These are phyloP conservation scores for Cydia fagiglandana DNA, from an alignment of 1,140 invertebrate species.

Conservation along the genomic window DNA sequence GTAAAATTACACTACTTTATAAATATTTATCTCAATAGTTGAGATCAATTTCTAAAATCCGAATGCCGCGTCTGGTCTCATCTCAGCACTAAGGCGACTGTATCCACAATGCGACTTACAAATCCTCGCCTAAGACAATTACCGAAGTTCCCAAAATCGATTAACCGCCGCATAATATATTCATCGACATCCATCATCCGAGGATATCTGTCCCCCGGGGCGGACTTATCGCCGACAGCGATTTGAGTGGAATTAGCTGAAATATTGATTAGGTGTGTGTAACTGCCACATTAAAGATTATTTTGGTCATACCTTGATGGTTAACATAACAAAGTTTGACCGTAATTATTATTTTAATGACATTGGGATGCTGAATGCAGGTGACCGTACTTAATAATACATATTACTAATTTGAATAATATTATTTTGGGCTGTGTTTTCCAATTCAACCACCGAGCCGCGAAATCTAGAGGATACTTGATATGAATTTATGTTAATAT, in stretches of 20 bases:
- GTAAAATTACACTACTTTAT: no score
- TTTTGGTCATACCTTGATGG: not conserved
- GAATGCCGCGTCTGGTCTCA: not conserved
- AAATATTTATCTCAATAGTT: not conserved
- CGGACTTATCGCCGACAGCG: slow-evolving; percentile 32
- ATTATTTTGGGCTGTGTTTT: no score
- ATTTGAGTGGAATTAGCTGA: slow-evolving; percentile 28
- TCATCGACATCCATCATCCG: slow-evolving; percentile 39
- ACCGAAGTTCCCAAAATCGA: slow-evolving; percentile 30
- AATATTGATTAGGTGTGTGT: slow-evolving; percentile 28
- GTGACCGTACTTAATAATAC: no score
- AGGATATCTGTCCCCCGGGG: slow-evolving; percentile 36
- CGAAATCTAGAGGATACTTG: no score
- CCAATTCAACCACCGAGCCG: no score
- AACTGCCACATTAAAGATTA: not conserved
- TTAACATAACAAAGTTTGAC: not conserved
- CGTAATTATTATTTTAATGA: not conserved
- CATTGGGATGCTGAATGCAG: not conserved
- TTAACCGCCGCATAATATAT: slow-evolving; percentile 37
- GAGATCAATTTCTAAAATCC: not conserved
- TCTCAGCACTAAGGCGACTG: not conserved
- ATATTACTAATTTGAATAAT: no score
- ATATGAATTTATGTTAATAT: no score
- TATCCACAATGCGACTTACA: slow-evolving; percentile 22
- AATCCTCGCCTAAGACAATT: slow-evolving; percentile 32